Conservation (phyloP, 2,113 vertebrate species). For the Muntiacus reevesi region DNA sequence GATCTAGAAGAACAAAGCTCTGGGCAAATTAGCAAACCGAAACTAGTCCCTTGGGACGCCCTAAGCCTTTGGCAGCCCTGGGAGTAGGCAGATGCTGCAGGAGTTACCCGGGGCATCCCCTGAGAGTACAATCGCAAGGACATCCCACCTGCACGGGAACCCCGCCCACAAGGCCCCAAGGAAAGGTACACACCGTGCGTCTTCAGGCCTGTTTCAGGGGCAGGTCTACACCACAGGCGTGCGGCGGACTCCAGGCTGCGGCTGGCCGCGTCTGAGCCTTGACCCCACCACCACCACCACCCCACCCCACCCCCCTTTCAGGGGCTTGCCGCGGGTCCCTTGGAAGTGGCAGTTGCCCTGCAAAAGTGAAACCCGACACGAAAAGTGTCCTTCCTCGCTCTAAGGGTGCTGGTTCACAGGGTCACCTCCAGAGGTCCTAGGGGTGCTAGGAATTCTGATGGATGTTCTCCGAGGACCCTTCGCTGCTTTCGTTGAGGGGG, state of each 20-base stretch:
- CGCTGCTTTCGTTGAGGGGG: slow-evolving; percentile 79
- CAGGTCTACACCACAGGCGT: not conserved
- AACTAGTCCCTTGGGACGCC: not conserved
- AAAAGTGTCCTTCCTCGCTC: slow-evolving; percentile 36
- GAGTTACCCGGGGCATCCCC: not conserved
- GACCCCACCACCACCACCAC: not conserved
- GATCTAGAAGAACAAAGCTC: slow-evolving; percentile 53
- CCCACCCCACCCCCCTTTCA: not conserved
- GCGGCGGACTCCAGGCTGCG: not conserved
- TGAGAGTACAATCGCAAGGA: not conserved
- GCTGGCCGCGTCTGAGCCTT: not conserved
- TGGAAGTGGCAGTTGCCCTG: slow-evolving; percentile 51
- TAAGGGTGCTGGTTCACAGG: not conserved
- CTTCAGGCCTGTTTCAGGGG: not conserved
- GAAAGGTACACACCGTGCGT: slow-evolving; percentile 29
- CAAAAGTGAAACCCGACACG: slow-evolving; percentile 59
- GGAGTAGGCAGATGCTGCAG: not conserved
- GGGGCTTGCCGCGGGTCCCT: slow-evolving; percentile 38
- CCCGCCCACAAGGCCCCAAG: slow-evolving; percentile 26
- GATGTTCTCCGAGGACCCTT: slow-evolving; percentile 83
- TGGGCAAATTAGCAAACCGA: slow-evolving; percentile 41
- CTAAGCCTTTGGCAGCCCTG: not conserved
- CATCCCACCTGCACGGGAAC: slow-evolving; percentile 1
- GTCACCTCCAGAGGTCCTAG: slow-evolving; percentile 27
- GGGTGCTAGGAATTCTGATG: slow-evolving; percentile 79